phyloP scores from a whole-genome alignment of 2,113 vertebrate genomes.

The Apodemus sylvaticus region DNA sequence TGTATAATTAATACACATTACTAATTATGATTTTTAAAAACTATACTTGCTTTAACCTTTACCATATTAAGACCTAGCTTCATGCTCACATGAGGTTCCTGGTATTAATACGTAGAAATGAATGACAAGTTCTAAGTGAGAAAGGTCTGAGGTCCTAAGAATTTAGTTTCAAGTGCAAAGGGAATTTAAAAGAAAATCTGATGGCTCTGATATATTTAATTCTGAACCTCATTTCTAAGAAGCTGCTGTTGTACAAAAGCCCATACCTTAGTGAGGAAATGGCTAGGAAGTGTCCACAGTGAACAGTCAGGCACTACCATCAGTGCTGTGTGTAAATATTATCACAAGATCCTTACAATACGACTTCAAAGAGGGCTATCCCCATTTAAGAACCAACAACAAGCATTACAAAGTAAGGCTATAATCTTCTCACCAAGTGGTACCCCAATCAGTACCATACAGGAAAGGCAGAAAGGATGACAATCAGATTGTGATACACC shows the following conservation, averaged over 20 bases:
- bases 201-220: background rate
- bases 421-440: background rate
- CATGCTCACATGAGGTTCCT: background rate
- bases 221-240: background rate
- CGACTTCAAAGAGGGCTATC: background rate
- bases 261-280: background rate
- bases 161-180: background rate
- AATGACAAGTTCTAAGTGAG: background rate
- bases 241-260: background rate
- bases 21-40: background rate
- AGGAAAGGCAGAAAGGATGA: background rate
- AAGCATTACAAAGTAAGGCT: background rate
- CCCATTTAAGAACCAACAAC: background rate
- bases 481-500: background rate
- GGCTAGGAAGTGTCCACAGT: background rate
- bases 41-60: background rate
- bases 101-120: background rate
- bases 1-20: background rate
- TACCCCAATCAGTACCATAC: accelerated
- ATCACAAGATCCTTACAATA: background rate
- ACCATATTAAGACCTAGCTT: background rate
- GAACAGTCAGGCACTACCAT: accelerated
- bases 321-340: background rate
- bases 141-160: background rate
- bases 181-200: background rate